These are phyloP conservation scores for Sceloporus undulatus DNA, from an alignment of 2,113 vertebrate species.

Conservation along the genomic window DNA sequence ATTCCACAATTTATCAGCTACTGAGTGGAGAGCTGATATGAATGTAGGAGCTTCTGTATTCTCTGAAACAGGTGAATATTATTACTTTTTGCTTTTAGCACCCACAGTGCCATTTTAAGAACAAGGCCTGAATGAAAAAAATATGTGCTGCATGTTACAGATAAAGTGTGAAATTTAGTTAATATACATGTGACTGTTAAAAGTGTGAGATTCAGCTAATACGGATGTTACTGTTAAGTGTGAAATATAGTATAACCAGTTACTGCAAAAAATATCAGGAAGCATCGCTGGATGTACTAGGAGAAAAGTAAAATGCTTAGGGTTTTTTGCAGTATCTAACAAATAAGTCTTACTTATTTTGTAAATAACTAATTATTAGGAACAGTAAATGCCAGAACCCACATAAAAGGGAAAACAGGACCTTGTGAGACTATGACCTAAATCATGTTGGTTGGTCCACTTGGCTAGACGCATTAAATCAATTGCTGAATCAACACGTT, in stretches of 20 bases:
- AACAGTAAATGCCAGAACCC: neutral
- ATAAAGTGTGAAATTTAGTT: constrained; percentile 27
- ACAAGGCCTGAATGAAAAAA: neutral
- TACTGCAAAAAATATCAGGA: neutral
- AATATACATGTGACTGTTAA: constrained; percentile 2
- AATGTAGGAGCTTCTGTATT: no score
- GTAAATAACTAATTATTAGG: neutral
- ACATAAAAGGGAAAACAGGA: neutral
- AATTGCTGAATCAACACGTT: no score
- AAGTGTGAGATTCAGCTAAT: constrained; percentile 26
- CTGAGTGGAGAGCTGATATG: no score
- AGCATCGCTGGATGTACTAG: neutral
- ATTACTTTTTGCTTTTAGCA: neutral
- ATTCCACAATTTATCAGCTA: neutral
- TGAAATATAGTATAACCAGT: constrained; percentile 11
- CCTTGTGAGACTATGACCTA: neutral
- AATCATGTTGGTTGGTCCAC: no score
- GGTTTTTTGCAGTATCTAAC: neutral
- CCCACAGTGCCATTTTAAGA: constrained; percentile 1
- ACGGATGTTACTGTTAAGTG: neutral
- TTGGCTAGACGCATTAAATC: no score
- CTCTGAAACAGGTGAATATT: neutral
- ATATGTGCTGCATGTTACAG: neutral
- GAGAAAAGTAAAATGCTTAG: no score
- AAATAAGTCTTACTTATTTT: neutral